phyloP scores from a whole-genome alignment of 1,140 invertebrate genomes.

The Neuroterus valhalla region DNA sequence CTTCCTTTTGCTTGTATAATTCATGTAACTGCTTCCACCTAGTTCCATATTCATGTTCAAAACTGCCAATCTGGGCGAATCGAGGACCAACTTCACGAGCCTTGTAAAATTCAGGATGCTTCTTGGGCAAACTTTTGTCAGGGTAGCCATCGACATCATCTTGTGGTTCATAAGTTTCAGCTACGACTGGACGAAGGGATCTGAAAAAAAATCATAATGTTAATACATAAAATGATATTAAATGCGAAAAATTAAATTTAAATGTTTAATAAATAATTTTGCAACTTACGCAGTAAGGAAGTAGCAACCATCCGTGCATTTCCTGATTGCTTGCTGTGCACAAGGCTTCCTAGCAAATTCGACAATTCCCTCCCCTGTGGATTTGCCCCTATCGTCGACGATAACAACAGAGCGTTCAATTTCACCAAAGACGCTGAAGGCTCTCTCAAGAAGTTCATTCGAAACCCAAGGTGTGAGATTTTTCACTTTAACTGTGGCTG shows the following conservation, averaged over 20 bases:
- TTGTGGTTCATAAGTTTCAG: constrained; percentile 90
- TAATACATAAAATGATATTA: neutral
- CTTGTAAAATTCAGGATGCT: constrained; percentile 88
- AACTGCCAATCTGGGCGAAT: constrained; percentile 90
- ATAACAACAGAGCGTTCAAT: constrained; percentile 95
- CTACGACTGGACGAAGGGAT: constrained; percentile 90
- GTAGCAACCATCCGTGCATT: constrained; percentile 95
- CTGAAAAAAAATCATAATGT: constrained; percentile 68
- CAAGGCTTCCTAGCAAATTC: constrained; percentile 95
- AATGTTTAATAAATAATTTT: neutral
- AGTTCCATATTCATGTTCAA: constrained; percentile 97
- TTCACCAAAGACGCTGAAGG: constrained; percentile 97
- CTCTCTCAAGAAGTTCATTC: constrained; percentile 94
- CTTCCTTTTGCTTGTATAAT: constrained; percentile 92
- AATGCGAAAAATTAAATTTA: neutral
- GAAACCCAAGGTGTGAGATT: constrained; percentile 95
- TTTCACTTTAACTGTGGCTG: constrained; percentile 92
- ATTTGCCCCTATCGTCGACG: constrained; percentile 96
- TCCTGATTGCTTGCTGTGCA: constrained; percentile 88
- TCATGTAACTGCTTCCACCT: constrained; percentile 98
- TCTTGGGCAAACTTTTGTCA: constrained; percentile 92
- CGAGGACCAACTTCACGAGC: constrained; percentile 90
- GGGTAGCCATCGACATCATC: constrained; percentile 96
- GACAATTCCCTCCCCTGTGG: constrained; percentile 95
- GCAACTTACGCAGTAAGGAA: constrained; percentile 90